Percentiles rank a stretch among this genome's conserved stretches.
Conservation (phyloP, 2,113 vertebrate genomes). For the Zosterops hypoxanthus region DNA sequence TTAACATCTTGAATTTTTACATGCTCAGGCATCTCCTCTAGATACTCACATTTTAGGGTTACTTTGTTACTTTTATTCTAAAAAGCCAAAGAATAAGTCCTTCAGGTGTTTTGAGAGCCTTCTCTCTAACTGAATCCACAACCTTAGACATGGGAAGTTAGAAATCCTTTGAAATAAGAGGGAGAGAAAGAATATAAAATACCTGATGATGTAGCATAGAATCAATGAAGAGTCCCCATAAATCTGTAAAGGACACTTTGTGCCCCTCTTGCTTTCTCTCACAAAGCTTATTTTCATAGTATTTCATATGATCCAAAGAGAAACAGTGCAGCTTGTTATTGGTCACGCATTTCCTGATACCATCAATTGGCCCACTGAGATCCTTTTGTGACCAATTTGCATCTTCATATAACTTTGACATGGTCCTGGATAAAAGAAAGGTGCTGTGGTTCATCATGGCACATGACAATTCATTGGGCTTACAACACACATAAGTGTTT, state of each 20-base stretch:
- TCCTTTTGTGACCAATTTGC: constrained; percentile 80
- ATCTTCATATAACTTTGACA: constrained; percentile 79
- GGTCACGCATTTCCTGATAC: constrained; percentile 57
- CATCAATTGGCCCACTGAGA: constrained; percentile 50
- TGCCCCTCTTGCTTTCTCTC: constrained; percentile 60
- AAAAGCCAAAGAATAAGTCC: background rate
- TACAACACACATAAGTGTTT: accelerated
- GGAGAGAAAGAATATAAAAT: background rate
- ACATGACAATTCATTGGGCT: background rate
- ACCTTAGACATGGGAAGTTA: background rate
- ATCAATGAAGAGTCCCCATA: constrained; percentile 79
- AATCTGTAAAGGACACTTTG: constrained; percentile 67
- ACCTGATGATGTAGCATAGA: constrained; percentile 52
- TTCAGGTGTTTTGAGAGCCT: background rate
- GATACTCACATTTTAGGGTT: background rate
- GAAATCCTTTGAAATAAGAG: background rate
- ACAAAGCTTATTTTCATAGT: constrained; percentile 65
- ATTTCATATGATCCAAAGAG: constrained; percentile 54
- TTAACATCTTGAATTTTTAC: background rate
- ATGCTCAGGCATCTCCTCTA: background rate
- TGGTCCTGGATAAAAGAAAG: constrained; percentile 72
- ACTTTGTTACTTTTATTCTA: background rate
- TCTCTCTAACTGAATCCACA: background rate
- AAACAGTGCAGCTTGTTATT: constrained; percentile 73
- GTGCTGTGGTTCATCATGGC: background rate